A percentile compares a stretch with the other conserved stretches of the same genome.
phyloP scores from a whole-genome alignment of 2,797 vertebrate species.

The Thunnus albacares region DNA sequence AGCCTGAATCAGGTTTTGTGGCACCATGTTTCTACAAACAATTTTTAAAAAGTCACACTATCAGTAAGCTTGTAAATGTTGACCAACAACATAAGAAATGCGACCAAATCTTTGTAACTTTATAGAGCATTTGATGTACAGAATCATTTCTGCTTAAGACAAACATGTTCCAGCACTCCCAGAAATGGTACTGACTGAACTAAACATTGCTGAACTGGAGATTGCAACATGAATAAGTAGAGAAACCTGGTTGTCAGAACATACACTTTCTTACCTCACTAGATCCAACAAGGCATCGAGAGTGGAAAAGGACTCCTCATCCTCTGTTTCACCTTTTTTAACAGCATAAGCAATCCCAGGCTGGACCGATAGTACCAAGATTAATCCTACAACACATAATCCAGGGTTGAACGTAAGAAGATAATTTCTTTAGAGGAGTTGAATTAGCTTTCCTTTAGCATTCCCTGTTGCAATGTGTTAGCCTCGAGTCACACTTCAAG shows the following conservation, averaged over 20 bases:
- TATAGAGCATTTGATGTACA: not conserved
- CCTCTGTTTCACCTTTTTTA: rapidly evolving
- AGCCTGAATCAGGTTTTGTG: constrained; percentile 5
- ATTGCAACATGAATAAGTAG: not conserved
- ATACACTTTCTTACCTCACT: not conserved
- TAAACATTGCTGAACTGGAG: not conserved
- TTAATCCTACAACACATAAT: constrained; percentile 20
- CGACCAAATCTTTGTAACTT: not conserved
- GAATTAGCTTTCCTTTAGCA: too few species aligned
- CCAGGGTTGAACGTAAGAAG: not conserved
- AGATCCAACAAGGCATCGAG: not conserved
- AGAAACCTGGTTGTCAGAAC: not conserved
- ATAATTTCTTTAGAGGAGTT: too few species aligned
- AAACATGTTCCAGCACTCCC: not conserved
- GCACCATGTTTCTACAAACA: constrained; percentile 28
- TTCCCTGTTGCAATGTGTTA: too few species aligned
- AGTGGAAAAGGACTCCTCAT: not conserved
- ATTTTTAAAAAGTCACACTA: not conserved
- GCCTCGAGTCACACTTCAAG: too few species aligned
- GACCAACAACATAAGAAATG: not conserved
- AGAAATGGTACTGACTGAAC: not conserved
- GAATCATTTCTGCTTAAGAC: not conserved
- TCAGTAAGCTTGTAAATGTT: not conserved
- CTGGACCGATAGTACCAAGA: not conserved
- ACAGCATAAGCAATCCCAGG: not conserved